Evolutionary conservation across 2,113 vertebrate species (phyloP).

Genomic region (Coracopsis vasa): DNA sequence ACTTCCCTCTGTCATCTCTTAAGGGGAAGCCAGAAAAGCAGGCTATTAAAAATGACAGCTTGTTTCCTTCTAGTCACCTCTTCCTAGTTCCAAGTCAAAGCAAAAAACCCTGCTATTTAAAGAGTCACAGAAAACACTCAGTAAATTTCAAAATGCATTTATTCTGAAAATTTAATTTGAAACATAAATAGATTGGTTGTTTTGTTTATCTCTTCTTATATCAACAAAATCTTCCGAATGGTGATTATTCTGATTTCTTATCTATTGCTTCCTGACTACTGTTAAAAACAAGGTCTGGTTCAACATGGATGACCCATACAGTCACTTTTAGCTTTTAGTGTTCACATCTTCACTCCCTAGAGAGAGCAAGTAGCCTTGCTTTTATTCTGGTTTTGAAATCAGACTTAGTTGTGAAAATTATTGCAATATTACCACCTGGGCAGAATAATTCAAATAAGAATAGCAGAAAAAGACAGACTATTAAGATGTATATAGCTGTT

Average conservation of each 20-base stretch:
- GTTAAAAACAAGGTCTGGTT: background rate
- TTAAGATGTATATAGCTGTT: background rate
- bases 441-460: background rate
- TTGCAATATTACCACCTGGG: background rate
- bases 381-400: background rate
- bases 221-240: background rate
- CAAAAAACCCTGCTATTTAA: background rate
- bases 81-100: background rate
- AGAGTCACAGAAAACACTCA: background rate
- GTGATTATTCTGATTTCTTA: background rate
- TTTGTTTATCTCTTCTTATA: background rate
- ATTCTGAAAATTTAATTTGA: background rate
- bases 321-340: background rate
- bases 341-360: background rate
- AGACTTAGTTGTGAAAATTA: background rate
- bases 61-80: background rate
- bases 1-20: background rate
- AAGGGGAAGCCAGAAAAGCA: background rate
- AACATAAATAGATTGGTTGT: background rate
- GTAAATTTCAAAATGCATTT: background rate
- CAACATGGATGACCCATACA: background rate
- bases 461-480: background rate
- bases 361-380: background rate
- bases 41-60: background rate
- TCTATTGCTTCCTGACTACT: background rate